Evolutionary conservation across 2,888 invertebrate genomes (phyloP), one percentile per base, ranked within the genome.

Genomic region (Coecobrya sp.): DNA sequence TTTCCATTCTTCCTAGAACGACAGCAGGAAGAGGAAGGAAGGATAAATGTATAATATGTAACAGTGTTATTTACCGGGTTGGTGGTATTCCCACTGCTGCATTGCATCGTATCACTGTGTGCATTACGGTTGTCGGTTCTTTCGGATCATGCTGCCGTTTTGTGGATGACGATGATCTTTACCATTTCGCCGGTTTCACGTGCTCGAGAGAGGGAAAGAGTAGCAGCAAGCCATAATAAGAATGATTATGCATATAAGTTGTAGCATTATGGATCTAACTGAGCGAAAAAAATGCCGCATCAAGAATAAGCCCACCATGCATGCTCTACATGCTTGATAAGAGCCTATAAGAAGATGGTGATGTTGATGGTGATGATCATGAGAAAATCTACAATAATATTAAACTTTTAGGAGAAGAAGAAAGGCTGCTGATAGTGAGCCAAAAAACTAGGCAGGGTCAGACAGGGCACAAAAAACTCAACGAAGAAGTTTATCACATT

Each of bases 361-460:
- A 52, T n/a, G 16, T 49, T 13, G 52, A 27, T 19, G 81, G 27
- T 59, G 27, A 81, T 81, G 55, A 59, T 81, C 70, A 86, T 19
- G 70, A 86, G 59, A 86, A 52, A 86, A 86, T 11, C 19, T 59
- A 81, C 81, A 81, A 81, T 81, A 81, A 81, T 81, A 81, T 81
- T 81, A 81, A 55, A 81, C 81, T 81, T 19, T 55, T 81, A 81
- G 52, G 25, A 81, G 27, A 76, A 19, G 19, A 16, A 68, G 22
- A 70, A 76, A 8, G 45, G 25, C 49, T 79, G 73, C 62, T 87
- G 87, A 87, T 79, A 25, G 81, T 68, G 89, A 89, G 89, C 89
- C 89, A 86, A 86, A 86, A 86, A 86, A 68, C 62, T 62, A 84
- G 84, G 84, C 86, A 86, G 86, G 86, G 86, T 86, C 70, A 86